Percentiles rank a stretch among this genome's conserved stretches.
phyloP scores from a whole-genome alignment of 2,113 vertebrate species.

The Hirundichthys speculiger region DNA sequence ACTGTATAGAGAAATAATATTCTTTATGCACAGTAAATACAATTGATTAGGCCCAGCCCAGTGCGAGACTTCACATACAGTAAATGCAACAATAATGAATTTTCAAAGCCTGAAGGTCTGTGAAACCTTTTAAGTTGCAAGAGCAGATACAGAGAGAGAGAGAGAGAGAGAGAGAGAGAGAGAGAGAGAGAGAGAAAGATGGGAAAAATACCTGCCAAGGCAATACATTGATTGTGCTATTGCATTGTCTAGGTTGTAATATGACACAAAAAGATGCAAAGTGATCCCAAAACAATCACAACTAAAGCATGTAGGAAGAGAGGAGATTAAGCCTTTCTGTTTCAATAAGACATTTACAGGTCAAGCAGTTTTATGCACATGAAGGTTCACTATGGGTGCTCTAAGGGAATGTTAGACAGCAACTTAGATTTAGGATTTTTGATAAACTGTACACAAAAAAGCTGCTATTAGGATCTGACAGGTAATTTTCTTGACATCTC shows the following conservation, averaged over 20 bases:
- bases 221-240: slow-evolving; percentile 39
- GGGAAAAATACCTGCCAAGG: slow-evolving; percentile 50
- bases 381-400: slow-evolving; percentile 64
- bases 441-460: background rate
- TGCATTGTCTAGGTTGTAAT: slow-evolving; percentile 46
- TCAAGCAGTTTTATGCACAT: slow-evolving; percentile 64
- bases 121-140: slow-evolving; percentile 29
- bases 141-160: slow-evolving; percentile 48
- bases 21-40: slow-evolving; percentile 71
- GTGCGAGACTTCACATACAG: slow-evolving; percentile 76
- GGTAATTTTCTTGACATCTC: too few species aligned
- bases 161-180: slow-evolving; percentile 36
- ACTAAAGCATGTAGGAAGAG: slow-evolving; percentile 56
- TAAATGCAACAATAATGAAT: slow-evolving; percentile 52
- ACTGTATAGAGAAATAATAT: slow-evolving; percentile 70
- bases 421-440: slow-evolving; percentile 28
- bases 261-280: slow-evolving; percentile 46
- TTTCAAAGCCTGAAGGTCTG: slow-evolving; percentile 53
- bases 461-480: too few species aligned
- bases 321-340: slow-evolving; percentile 25
- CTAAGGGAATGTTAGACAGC: slow-evolving; percentile 35
- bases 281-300: slow-evolving; percentile 51
- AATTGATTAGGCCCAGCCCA: slow-evolving; percentile 84
- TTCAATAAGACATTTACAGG: slow-evolving; percentile 9
- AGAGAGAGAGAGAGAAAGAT: slow-evolving; percentile 34